These are phyloP conservation scores for Galeruca laticollis DNA, from an alignment of 2,888 invertebrate species.

Conservation along the genomic window DNA sequence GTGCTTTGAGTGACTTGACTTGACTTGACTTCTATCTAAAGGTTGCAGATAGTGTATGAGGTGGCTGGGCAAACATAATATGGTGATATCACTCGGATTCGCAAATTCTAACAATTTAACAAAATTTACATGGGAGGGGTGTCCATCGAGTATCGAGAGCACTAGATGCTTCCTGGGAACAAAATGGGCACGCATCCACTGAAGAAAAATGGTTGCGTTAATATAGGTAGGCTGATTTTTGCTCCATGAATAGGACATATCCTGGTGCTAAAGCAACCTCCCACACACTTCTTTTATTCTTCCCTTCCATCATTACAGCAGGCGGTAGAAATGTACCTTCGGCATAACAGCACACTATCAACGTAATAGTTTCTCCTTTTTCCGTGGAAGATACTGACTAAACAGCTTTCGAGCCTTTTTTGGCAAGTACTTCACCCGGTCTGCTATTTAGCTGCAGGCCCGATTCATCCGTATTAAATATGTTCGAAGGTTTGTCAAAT, in stretches of 20 bases:
- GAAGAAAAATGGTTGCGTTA: too few relatives aligned
- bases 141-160: too few relatives aligned
- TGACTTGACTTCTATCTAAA: background rate
- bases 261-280: background rate
- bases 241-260: background rate
- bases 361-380: too few relatives aligned
- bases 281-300: background rate
- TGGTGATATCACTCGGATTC: background rate
- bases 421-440: background rate
- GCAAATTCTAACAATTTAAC: background rate
- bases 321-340: background rate
- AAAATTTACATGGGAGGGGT: too few relatives aligned
- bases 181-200: too few relatives aligned
- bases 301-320: too few relatives aligned
- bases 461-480: too few relatives aligned
- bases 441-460: background rate
- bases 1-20: too few relatives aligned
- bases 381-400: background rate
- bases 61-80: too few relatives aligned
- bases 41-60: background rate
- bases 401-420: background rate
- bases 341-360: background rate
- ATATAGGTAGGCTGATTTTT: too few relatives aligned
- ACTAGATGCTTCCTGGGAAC: too few relatives aligned
- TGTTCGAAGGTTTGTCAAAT: too few relatives aligned